Conservation (phyloP, 1,140 invertebrate species). For the Hylyphantes graminicola region DNA sequence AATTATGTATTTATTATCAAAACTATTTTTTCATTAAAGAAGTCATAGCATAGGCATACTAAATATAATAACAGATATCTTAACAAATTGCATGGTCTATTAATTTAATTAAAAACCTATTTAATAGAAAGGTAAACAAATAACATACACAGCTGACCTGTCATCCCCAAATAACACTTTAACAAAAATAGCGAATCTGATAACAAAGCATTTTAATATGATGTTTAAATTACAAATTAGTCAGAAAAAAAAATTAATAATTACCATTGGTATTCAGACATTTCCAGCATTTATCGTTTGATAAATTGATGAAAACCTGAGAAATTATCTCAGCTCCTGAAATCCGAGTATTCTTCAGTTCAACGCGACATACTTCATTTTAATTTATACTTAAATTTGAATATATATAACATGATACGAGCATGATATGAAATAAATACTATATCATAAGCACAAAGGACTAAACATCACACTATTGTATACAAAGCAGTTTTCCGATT, state of each 20-base stretch:
- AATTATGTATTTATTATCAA: too few species aligned
- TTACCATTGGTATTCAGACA: conserved; percentile 56
- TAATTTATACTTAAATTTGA: conserved; percentile 16
- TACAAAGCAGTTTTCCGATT: too few species aligned
- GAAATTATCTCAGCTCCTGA: conserved; percentile 5
- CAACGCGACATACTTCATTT: conserved; percentile 26
- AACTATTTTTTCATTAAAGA: too few species aligned
- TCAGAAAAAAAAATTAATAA: not conserved
- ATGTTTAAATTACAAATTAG: not conserved
- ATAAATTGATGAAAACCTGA: conserved; percentile 42
- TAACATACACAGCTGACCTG: too few species aligned
- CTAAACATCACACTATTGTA: too few species aligned
- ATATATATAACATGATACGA: not conserved
- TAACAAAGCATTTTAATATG: not conserved
- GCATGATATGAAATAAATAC: too few species aligned
- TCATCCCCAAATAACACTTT: not conserved
- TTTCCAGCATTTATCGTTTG: conserved; percentile 53
- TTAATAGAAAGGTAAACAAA: too few species aligned
- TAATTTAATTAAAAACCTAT: too few species aligned
- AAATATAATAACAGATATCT: too few species aligned
- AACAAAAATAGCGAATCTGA: not conserved
- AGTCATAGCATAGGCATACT: too few species aligned
- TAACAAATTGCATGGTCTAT: too few species aligned
- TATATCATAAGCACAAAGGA: too few species aligned
- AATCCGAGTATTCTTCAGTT: not conserved